A percentile compares a stretch with the other conserved stretches of the same genome.
Evolutionary conservation across 35 echinoderm and acorn worm species (phyloP).

Genomic region (Heliocidaris tuberculata): DNA sequence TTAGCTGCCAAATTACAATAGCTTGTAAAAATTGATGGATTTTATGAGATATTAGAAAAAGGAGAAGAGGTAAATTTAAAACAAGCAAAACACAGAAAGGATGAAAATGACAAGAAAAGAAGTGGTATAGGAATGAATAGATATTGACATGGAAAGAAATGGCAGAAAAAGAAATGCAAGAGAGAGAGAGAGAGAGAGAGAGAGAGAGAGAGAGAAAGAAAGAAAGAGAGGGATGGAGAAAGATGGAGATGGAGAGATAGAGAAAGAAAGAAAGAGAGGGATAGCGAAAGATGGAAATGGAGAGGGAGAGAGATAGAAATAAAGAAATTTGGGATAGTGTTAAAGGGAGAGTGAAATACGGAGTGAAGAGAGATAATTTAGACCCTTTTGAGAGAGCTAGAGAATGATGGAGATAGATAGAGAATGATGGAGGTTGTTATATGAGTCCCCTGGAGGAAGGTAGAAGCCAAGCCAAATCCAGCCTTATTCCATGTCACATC

Average conservation of each 20-base stretch:
- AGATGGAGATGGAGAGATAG: too few relatives aligned
- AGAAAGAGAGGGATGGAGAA: too few relatives aligned
- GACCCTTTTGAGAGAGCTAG: neutral
- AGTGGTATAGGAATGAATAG: neutral
- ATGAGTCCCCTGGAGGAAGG: neutral
- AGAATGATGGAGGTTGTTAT: neutral
- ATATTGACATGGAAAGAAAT: neutral
- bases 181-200: neutral
- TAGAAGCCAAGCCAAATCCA: conserved; percentile 18
- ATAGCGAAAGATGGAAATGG: too few relatives aligned
- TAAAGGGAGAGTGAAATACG: too few relatives aligned
- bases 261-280: too few relatives aligned
- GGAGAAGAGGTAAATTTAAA: neutral
- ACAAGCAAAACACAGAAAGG: neutral
- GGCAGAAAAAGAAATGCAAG: neutral
- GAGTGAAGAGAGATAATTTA: neutral
- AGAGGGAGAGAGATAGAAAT: too few relatives aligned
- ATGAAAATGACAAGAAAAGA: neutral
- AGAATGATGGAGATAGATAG: neutral
- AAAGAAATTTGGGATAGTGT: too few relatives aligned
- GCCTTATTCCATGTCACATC: conserved; percentile 35
- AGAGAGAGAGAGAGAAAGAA: neutral
- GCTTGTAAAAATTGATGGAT: neutral
- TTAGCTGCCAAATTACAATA: neutral
- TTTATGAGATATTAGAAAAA: neutral